A percentile compares a stretch with the other conserved stretches of the same genome.
Conservation (phyloP, 64 coral and sea anemone species). For the Actinia equina region DNA sequence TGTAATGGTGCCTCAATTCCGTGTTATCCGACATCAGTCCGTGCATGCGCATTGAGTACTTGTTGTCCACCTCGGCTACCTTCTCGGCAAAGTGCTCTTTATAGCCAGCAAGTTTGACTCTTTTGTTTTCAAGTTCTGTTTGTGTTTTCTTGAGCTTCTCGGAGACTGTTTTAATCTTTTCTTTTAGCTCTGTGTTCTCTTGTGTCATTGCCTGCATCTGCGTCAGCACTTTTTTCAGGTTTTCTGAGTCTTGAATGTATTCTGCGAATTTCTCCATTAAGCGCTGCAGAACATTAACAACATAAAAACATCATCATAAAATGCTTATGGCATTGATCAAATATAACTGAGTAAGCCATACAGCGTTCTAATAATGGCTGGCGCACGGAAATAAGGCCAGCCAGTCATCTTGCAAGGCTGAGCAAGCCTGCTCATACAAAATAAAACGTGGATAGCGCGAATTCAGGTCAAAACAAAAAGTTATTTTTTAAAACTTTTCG, state of each 20-base stretch:
- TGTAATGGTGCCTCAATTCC: constrained; percentile 76
- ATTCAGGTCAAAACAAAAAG: too few species aligned
- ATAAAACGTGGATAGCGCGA: too few species aligned
- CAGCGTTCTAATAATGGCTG: too few species aligned
- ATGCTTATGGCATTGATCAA: too few species aligned
- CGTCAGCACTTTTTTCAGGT: constrained; percentile 68
- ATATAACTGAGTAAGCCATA: too few species aligned
- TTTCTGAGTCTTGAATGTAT: constrained; percentile 72
- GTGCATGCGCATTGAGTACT: constrained; percentile 86
- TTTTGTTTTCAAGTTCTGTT: constrained; percentile 78
- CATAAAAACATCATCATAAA: too few species aligned
- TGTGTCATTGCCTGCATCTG: constrained; percentile 75
- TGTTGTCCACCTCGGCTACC: constrained; percentile 91
- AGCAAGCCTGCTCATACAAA: too few species aligned
- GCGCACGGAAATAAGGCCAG: too few species aligned
- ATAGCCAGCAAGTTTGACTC: constrained; percentile 69
- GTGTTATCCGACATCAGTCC: constrained; percentile 79
- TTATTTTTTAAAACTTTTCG: too few species aligned
- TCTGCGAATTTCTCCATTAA: constrained; percentile 93
- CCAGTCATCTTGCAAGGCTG: too few species aligned
- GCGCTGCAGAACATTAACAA: constrained; percentile 12
- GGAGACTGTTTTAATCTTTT: constrained; percentile 53
- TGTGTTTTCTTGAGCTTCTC: constrained; percentile 70
- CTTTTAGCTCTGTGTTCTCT: constrained; percentile 65
- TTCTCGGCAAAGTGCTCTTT: constrained; percentile 86